Percentiles rank a stretch among this genome's conserved stretches.
Conservation (phyloP, 2,888 invertebrate species). For the Cremastinae sp. region DNA sequence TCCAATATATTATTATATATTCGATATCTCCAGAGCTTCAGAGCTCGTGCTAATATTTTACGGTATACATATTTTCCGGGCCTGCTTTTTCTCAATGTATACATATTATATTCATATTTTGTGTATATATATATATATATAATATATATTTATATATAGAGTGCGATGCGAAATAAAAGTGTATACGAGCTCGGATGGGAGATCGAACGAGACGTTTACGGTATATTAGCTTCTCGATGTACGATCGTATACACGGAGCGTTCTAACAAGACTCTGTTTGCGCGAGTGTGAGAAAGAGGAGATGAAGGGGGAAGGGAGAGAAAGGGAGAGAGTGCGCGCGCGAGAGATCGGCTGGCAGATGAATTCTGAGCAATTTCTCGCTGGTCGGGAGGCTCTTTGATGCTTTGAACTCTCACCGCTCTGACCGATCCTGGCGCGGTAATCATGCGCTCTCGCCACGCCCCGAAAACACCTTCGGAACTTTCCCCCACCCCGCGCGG, state of each 20-base stretch:
- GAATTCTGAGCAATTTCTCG: conserved; percentile 79
- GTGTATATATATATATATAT: too few relatives aligned
- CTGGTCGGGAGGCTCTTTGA: conserved; percentile 78
- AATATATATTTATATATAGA: too few relatives aligned
- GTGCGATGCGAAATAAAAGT: conserved; percentile 7
- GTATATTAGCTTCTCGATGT: conserved; percentile 62
- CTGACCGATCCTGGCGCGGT: conserved; percentile 80
- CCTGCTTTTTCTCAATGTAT: too few relatives aligned
- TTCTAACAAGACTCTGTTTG: conserved; percentile 58
- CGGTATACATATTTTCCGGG: too few relatives aligned
- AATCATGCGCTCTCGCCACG: conserved; percentile 80
- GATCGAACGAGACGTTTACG: conserved; percentile 63
- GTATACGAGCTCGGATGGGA: conserved; percentile 43
- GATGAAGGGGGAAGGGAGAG: conserved; percentile 18
- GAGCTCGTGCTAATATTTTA: too few relatives aligned
- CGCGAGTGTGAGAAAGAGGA: conserved; percentile 22
- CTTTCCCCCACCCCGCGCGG: conserved; percentile 45
- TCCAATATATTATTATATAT: too few relatives aligned
- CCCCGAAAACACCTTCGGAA: conserved; percentile 79
- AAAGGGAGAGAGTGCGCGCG: conserved; percentile 11
- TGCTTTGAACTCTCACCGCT: conserved; percentile 81
- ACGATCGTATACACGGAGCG: conserved; percentile 53
- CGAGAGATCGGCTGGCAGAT: conserved; percentile 67
- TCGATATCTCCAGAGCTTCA: too few relatives aligned
- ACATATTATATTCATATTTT: too few relatives aligned